These are phyloP conservation scores for Cecidostiba fungosa DNA, from an alignment of 2,888 invertebrate species.

Conservation along the genomic window DNA sequence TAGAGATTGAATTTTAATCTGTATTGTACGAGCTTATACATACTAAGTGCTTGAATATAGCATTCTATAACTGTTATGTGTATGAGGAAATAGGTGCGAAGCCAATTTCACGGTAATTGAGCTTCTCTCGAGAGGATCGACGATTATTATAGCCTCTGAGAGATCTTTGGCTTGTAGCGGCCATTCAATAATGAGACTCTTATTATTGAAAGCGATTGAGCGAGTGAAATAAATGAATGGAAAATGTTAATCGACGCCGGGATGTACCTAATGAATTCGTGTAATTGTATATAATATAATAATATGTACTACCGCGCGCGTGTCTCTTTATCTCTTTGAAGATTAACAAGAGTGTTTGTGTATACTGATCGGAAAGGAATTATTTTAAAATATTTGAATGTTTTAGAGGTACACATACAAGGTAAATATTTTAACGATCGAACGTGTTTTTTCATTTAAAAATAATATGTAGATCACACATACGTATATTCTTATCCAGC, in stretches of 20 bases:
- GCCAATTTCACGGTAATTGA: slow-evolving; percentile 43
- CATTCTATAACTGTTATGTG: background rate
- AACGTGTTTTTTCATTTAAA: slow-evolving; percentile 8
- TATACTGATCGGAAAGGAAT: background rate
- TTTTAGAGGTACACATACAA: too few species aligned
- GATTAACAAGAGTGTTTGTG: background rate
- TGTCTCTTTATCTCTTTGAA: background rate
- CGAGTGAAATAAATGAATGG: background rate
- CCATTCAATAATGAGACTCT: background rate
- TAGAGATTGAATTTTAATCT: slow-evolving; percentile 7
- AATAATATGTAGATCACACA: background rate
- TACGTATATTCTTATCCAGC: background rate
- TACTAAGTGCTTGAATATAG: background rate
- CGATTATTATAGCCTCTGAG: background rate
- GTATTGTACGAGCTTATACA: background rate
- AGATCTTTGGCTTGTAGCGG: background rate
- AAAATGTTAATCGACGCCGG: background rate
- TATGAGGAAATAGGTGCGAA: slow-evolving; percentile 31
- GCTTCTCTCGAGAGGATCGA: background rate
- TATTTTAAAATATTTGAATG: background rate
- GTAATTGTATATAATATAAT: background rate
- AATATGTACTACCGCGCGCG: background rate
- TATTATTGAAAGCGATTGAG: background rate
- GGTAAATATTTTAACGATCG: background rate
- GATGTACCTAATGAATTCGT: background rate